Conservation (phyloP, 2,113 vertebrate species). For the Platysteira castanea region DNA sequence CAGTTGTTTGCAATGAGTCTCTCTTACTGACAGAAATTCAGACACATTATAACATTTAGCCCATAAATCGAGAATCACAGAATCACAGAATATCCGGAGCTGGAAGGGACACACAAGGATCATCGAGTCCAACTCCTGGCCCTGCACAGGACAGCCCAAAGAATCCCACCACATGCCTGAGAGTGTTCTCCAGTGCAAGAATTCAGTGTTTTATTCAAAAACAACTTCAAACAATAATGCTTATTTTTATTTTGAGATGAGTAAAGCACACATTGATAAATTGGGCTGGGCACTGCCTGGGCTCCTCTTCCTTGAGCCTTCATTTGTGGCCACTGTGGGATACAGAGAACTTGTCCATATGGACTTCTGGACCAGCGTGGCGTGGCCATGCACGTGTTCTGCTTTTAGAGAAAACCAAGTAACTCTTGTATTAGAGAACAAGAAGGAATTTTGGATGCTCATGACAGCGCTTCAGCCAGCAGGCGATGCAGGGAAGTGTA, state of each 20-base stretch:
- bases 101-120: not conserved
- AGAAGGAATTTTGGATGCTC: not conserved
- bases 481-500: rapidly evolving
- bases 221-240: too few relatives aligned
- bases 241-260: not conserved
- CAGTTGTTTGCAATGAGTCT: not conserved
- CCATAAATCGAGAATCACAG: not conserved
- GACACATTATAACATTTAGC: rapidly evolving
- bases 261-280: not conserved
- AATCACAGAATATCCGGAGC: not conserved
- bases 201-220: not conserved
- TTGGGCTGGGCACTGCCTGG: not conserved
- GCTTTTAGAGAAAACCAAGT: not conserved
- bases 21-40: not conserved
- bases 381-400: rapidly evolving
- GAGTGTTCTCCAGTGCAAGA: not conserved
- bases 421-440: not conserved
- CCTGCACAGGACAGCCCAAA: not conserved
- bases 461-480: rapidly evolving
- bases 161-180: not conserved
- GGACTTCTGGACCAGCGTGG: not conserved
- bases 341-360: rapidly evolving
- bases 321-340: not conserved
- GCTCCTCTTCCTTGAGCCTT: not conserved
- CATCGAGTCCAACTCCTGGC: not conserved